Conservation (phyloP, 37 sponge, comb jelly and placozoan species). For the Cladorhizidae sp. region DNA sequence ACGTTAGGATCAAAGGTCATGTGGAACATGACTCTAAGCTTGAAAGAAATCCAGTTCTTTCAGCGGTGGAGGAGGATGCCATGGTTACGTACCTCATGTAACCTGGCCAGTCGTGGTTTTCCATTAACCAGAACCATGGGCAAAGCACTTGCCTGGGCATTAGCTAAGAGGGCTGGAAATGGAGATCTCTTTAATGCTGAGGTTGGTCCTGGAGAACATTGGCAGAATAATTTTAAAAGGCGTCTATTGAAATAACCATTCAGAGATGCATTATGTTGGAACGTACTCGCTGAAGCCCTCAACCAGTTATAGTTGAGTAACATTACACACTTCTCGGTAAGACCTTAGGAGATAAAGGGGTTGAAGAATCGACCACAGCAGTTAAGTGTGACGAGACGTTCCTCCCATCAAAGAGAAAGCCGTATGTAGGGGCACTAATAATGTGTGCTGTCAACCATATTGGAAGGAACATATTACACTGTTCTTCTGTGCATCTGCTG, state of each 20-base stretch:
- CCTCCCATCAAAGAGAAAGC: too few species aligned
- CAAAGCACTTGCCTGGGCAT: conserved; percentile 6
- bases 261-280: neutral
- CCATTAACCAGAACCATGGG: neutral
- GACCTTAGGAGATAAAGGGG: neutral
- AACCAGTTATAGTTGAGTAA: neutral
- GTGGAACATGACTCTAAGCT: too few species aligned
- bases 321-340: neutral
- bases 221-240: neutral
- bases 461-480: neutral
- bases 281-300: conserved; percentile 8
- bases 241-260: neutral
- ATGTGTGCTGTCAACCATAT: neutral
- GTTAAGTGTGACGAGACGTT: too few species aligned
- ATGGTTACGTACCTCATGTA: too few species aligned
- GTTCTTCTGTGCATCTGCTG: conserved; percentile 3
- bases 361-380: neutral
- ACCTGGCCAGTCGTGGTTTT: too few species aligned
- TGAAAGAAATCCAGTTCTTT: too few species aligned
- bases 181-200: neutral
- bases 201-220: conserved; percentile 12
- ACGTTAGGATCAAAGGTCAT: too few species aligned
- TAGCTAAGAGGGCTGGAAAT: neutral
- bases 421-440: neutral
- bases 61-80: too few species aligned